Conservation (phyloP, 2,113 vertebrate genomes). For the Micronycteris hirsuta region DNA sequence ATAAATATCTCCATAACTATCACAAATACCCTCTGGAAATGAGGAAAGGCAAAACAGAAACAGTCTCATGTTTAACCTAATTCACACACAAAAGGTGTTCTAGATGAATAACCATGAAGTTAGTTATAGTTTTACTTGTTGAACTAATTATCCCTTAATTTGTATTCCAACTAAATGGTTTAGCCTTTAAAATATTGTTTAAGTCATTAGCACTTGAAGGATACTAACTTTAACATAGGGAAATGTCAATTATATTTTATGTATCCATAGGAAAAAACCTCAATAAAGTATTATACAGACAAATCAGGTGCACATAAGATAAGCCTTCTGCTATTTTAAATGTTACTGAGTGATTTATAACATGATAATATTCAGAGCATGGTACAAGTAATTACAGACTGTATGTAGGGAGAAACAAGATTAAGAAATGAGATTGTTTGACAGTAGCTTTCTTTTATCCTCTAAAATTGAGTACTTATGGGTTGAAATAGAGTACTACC, state of each 20-base stretch:
- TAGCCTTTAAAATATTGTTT: background rate
- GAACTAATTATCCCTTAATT: background rate
- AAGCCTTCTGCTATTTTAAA: conserved; percentile 14
- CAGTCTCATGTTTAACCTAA: conserved; percentile 2
- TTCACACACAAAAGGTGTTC: background rate
- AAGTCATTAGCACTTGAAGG: background rate
- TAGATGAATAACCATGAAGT: background rate
- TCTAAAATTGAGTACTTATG: conserved; percentile 18
- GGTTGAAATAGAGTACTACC: conserved; percentile 14
- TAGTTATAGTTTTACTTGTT: background rate
- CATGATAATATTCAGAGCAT: conserved; percentile 16
- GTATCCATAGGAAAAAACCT: background rate
- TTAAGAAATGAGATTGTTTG: conserved; percentile 13
- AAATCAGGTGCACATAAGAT: background rate
- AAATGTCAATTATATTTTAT: background rate
- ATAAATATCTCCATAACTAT: background rate
- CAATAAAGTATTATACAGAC: background rate
- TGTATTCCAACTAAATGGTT: background rate
- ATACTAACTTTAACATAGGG: background rate
- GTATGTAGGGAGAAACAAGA: conserved; percentile 14
- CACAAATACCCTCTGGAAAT: background rate
- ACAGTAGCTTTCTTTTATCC: conserved; percentile 3
- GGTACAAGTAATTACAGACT: conserved; percentile 51
- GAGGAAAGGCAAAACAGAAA: background rate
- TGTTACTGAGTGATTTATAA: conserved; percentile 47